Conservation (phyloP, 2,113 vertebrate species). For the Cettia cetti region DNA sequence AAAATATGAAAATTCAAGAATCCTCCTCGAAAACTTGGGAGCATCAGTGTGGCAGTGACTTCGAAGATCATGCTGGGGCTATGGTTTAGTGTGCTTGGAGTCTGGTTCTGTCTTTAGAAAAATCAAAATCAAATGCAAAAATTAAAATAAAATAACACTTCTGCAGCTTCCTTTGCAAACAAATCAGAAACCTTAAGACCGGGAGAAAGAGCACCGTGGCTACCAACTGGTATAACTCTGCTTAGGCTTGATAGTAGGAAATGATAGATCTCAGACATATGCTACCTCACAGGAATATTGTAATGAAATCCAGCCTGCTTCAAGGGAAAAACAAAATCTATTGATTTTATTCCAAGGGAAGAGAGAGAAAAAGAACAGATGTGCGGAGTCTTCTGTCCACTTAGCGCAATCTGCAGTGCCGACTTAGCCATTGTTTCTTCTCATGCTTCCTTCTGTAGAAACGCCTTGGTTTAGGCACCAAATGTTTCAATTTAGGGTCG, state of each 20-base stretch:
- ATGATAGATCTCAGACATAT: not conserved
- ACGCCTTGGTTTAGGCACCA: not conserved
- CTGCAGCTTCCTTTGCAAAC: not conserved
- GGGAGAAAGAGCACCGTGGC: not conserved
- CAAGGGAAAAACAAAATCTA: slow-evolving; percentile 15
- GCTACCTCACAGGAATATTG: slow-evolving; percentile 23
- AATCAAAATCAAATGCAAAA: not conserved
- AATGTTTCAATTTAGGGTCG: not conserved
- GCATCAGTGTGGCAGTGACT: not conserved
- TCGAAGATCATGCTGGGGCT: not conserved
- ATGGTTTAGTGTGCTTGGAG: not conserved
- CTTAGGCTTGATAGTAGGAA: not conserved
- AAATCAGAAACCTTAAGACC: not conserved
- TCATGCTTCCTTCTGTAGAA: not conserved
- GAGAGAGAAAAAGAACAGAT: slow-evolving; percentile 24
- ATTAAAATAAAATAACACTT: not conserved
- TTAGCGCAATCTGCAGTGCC: not conserved
- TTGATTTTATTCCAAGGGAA: slow-evolving; percentile 21
- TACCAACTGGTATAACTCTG: not conserved
- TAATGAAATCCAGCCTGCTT: slow-evolving; percentile 33
- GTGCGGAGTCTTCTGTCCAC: not conserved
- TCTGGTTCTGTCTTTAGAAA: not conserved
- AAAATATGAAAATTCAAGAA: not conserved
- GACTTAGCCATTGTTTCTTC: not conserved
- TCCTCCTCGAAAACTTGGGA: not conserved